Conservation (phyloP, 2,888 invertebrate species). For the Sericinus montela region DNA sequence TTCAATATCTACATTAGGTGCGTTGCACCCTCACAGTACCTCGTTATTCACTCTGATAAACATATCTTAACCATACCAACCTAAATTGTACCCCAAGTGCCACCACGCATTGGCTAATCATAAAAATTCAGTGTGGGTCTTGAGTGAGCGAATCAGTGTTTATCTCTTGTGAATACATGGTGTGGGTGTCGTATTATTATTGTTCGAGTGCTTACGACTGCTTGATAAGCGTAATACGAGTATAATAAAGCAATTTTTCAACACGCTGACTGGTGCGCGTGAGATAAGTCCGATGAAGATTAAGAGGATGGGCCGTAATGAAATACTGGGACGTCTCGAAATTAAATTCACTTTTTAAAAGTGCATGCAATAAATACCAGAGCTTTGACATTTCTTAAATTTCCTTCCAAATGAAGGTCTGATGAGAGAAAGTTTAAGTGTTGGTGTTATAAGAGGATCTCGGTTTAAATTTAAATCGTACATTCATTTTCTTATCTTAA, state of each 20-base stretch:
- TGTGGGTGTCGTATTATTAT: constrained; percentile 10
- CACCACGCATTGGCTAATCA: background rate
- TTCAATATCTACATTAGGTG: too few species aligned
- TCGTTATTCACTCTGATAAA: too few species aligned
- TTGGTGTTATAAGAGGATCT: too few species aligned
- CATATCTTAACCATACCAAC: too few species aligned
- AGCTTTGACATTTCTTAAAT: constrained; percentile 5
- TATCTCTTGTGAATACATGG: background rate
- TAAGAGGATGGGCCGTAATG: constrained; percentile 11
- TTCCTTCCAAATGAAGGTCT: constrained; percentile 1
- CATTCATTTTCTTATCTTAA: too few species aligned
- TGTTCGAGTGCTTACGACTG: constrained; percentile 5
- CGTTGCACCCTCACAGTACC: too few species aligned
- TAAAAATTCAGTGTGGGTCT: background rate
- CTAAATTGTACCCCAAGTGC: too few species aligned
- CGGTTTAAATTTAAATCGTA: too few species aligned
- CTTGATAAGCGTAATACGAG: constrained; percentile 8
- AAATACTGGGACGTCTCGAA: constrained; percentile 12
- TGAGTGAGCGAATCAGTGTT: background rate
- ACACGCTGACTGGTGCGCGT: constrained; percentile 5
- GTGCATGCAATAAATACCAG: constrained; percentile 7
- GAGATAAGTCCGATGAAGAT: constrained; percentile 14
- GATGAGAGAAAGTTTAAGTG: too few species aligned
- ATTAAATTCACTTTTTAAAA: constrained; percentile 6
- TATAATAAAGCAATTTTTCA: constrained; percentile 15